A percentile compares a stretch with the other conserved stretches of the same genome.
These are phyloP conservation scores for Phragmatobia fuliginosa DNA, from an alignment of 2,888 invertebrate species.

Conservation along the genomic window DNA sequence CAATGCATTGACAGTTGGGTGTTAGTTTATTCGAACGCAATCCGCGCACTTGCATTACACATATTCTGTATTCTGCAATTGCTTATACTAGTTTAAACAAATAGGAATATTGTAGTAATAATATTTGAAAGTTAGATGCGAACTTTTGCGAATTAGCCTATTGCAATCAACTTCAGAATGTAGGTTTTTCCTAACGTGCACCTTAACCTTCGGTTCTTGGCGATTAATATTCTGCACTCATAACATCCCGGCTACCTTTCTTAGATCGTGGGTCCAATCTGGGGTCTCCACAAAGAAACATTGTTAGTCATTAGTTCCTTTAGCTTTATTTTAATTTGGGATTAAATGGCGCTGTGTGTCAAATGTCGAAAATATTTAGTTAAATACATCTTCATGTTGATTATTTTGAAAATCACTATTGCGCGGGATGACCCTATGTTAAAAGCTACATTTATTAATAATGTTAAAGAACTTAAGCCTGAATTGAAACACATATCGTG, in stretches of 20 bases:
- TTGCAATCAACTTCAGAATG: background rate
- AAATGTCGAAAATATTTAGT: no score
- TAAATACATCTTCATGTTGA: no score
- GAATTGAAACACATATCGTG: conserved; percentile 48
- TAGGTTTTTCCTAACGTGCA: background rate
- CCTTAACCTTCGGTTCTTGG: background rate
- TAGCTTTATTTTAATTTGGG: no score
- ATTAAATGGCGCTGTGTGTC: no score
- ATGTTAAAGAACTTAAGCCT: conserved; percentile 40
- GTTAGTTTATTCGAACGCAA: background rate
- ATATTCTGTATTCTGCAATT: no score
- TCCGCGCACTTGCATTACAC: conserved; percentile 1
- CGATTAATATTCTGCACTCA: background rate
- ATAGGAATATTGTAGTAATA: background rate
- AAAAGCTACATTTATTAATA: conserved; percentile 20
- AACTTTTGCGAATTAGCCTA: background rate
- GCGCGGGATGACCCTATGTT: background rate
- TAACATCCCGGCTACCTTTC: background rate
- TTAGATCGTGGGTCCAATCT: background rate
- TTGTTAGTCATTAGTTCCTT: background rate
- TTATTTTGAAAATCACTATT: background rate
- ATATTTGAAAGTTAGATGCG: background rate
- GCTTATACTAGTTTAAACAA: background rate
- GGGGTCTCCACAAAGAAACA: background rate
- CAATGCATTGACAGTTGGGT: background rate